These are phyloP conservation scores for Coleophora flavipennella DNA, from an alignment of 2,888 invertebrate genomes.

Conservation along the genomic window DNA sequence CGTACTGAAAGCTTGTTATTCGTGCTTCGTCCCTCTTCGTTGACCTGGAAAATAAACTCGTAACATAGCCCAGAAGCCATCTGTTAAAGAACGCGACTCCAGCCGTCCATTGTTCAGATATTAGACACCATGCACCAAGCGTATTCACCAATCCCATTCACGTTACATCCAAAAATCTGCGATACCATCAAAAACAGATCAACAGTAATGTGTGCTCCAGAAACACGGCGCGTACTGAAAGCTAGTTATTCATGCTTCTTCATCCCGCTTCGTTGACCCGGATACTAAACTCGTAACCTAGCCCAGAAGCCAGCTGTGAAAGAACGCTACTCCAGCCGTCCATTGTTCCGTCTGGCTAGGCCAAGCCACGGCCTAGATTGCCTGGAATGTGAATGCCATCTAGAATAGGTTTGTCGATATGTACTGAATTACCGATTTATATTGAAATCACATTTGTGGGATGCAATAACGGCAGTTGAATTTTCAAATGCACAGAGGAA, in stretches of 20 bases:
- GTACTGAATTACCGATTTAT: no score
- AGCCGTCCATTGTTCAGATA: slow-evolving; percentile 53
- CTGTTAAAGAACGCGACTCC: slow-evolving; percentile 48
- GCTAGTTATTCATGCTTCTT: slow-evolving; percentile 32
- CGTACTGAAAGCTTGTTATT: slow-evolving; percentile 5
- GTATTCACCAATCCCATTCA: no score
- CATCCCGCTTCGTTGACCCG: slow-evolving; percentile 55
- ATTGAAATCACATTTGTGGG: no score
- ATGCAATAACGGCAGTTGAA: no score
- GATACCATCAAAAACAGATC: no score
- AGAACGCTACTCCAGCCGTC: slow-evolving; percentile 47
- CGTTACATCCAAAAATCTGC: no score
- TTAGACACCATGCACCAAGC: no score
- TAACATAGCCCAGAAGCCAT: slow-evolving; percentile 45
- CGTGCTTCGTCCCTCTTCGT: slow-evolving; percentile 48
- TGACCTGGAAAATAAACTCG: slow-evolving; percentile 53
- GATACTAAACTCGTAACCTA: slow-evolving; percentile 49
- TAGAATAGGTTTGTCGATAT: slow-evolving; percentile 55
- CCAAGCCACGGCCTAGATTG: slow-evolving; percentile 46
- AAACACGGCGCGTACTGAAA: slow-evolving; percentile 16
- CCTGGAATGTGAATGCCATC: slow-evolving; percentile 62
- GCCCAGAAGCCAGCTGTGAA: slow-evolving; percentile 40
- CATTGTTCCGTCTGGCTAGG: slow-evolving; percentile 42
- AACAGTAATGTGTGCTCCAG: background rate
- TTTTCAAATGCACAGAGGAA: no score